A percentile compares a stretch with the other conserved stretches of the same genome.
Conservation (phyloP, 92 coral and sea anemone species). For the Micromussa lordhowensis region DNA sequence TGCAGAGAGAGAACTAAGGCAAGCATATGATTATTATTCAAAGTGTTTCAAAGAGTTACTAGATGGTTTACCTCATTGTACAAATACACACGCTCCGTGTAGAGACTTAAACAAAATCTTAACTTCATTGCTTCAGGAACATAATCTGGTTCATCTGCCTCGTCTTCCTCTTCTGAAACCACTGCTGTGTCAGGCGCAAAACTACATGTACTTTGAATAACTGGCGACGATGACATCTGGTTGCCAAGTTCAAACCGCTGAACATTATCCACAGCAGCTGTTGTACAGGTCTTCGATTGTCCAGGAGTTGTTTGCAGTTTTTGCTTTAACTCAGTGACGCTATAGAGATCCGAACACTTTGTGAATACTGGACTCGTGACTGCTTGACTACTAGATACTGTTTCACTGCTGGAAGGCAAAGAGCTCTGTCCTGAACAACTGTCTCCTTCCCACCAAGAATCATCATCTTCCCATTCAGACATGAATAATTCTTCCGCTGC, state of each 20-base stretch:
- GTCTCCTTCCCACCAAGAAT: slow-evolving; percentile 58
- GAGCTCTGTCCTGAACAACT: slow-evolving; percentile 32
- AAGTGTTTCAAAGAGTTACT: not conserved
- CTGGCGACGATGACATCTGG: not conserved
- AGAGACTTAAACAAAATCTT: slow-evolving; percentile 82
- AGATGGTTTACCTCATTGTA: slow-evolving; percentile 73
- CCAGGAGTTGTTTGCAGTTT: slow-evolving; percentile 13
- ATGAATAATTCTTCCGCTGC: slow-evolving; percentile 70
- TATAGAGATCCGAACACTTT: slow-evolving; percentile 45
- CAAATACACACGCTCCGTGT: slow-evolving; percentile 93
- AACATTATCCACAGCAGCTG: not conserved
- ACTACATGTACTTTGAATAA: not conserved
- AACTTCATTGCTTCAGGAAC: slow-evolving; percentile 69
- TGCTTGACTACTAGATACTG: slow-evolving; percentile 25
- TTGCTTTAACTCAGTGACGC: slow-evolving; percentile 24
- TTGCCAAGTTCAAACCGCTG: not conserved
- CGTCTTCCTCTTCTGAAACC: slow-evolving; percentile 7
- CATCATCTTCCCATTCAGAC: slow-evolving; percentile 65
- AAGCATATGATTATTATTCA: not conserved
- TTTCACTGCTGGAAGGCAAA: slow-evolving; percentile 25
- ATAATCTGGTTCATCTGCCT: slow-evolving; percentile 28
- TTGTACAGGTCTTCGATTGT: not conserved
- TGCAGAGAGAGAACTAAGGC: not conserved
- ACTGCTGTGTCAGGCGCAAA: not conserved
- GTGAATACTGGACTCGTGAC: slow-evolving; percentile 20